A percentile compares a stretch with the other conserved stretches of the same genome.
Conservation (phyloP, 2,888 invertebrate genomes). For the Drosophila prostipennis region DNA sequence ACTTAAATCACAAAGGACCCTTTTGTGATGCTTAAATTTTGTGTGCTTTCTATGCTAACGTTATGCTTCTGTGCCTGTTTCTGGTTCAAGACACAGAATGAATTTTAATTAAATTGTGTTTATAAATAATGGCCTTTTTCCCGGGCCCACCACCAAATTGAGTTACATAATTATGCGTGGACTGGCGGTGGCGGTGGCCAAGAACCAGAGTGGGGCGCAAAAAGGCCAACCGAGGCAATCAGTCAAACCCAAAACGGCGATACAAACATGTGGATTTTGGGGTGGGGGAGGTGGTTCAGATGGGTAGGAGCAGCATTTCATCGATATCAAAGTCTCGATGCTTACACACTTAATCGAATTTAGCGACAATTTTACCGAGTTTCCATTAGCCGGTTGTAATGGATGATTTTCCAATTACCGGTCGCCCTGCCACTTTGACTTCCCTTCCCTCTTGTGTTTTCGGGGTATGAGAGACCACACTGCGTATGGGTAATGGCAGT, state of each 20-base stretch:
- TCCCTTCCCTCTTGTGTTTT: constrained; percentile 7
- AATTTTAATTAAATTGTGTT: constrained; percentile 66
- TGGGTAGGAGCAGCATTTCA: constrained; percentile 28
- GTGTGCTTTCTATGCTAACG: constrained; percentile 14
- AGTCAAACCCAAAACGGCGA: constrained; percentile 34
- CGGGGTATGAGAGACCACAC: constrained; percentile 6
- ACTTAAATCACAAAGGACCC: neutral
- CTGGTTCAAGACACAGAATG: constrained; percentile 36
- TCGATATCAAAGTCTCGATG: constrained; percentile 55
- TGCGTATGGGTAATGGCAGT: constrained; percentile 61
- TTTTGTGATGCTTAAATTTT: constrained; percentile 2
- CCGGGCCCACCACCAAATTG: constrained; percentile 49
- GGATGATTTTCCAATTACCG: constrained; percentile 79
- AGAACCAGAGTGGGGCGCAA: constrained; percentile 12
- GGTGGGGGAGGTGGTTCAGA: neutral
- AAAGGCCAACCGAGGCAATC: constrained; percentile 24
- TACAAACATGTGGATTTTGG: constrained; percentile 11
- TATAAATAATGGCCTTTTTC: constrained; percentile 57
- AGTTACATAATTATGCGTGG: constrained; percentile 67
- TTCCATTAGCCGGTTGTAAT: constrained; percentile 74
- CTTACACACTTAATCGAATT: constrained; percentile 75
- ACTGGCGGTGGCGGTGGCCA: constrained; percentile 38
- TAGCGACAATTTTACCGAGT: constrained; percentile 68
- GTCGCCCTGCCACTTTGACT: constrained; percentile 33
- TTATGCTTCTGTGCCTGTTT: constrained; percentile 35